These are phyloP conservation scores for Vidua chalybeata DNA, from an alignment of 2,113 vertebrate genomes.

Conservation along the genomic window DNA sequence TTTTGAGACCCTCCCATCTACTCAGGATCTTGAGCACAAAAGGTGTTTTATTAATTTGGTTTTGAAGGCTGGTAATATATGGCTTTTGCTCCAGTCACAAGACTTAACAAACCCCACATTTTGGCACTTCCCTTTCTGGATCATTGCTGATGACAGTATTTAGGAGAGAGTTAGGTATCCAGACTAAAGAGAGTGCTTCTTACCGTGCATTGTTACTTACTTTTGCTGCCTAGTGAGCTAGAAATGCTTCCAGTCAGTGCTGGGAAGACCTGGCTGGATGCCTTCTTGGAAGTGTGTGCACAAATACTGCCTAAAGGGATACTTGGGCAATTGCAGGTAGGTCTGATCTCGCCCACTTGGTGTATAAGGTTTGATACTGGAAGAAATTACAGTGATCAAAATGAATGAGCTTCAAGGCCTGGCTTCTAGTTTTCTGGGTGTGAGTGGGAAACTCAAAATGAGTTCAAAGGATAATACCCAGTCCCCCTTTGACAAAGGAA, in stretches of 20 bases:
- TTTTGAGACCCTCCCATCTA: background rate
- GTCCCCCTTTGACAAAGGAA: background rate
- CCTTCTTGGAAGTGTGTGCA: background rate
- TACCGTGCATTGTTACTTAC: background rate
- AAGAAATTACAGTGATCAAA: background rate
- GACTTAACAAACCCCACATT: background rate
- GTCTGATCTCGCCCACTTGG: background rate
- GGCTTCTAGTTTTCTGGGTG: background rate
- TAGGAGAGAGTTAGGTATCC: background rate
- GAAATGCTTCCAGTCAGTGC: background rate
- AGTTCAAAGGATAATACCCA: accelerated
- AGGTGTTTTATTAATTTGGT: background rate
- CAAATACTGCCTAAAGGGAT: background rate
- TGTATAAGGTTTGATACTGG: background rate
- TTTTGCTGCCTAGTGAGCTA: background rate
- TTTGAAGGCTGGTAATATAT: background rate
- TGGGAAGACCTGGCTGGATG: background rate
- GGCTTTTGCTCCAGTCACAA: background rate
- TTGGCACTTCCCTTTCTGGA: background rate
- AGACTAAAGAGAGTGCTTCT: background rate
- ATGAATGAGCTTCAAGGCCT: background rate
- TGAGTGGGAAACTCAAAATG: background rate
- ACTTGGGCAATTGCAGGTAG: background rate
- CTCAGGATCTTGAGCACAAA: background rate
- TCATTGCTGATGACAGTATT: background rate